Evolutionary conservation across 2,797 vertebrate genomes (phyloP), one percentile per base, ranked within the genome.

Genomic region (Crocidura indochinensis): DNA sequence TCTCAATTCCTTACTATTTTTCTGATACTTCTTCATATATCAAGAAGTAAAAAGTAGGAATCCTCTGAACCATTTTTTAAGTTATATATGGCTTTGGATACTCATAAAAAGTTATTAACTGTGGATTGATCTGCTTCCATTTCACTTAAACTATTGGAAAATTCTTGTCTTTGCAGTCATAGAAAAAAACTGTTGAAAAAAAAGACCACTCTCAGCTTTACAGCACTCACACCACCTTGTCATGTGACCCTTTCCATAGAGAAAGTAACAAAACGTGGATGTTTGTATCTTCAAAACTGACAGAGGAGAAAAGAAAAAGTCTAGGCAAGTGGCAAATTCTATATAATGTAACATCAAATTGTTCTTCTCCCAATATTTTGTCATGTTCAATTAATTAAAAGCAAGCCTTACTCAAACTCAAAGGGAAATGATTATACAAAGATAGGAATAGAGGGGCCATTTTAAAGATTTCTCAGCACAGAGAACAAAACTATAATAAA

Each of bases 91-190:
- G 14, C 9, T 51, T 91, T 76, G 9, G 26, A 7, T 24, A 9
- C 56, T 89, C 19, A 82, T 29, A 0, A 51, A 78, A 29, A 93
- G 44, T 80, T 51, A 87, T 0, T 60, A 24, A 29, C 22, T 75
- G 27, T 1, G 29, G 1, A 49, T 74, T 7, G 12, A 84, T 49
- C 26, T 65, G 14, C 49, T 93, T 93, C 76, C 76, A 47, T 44
- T 11, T 38, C 56, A 80, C 19, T 83, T 15, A 78, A 8, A 7
- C 69, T 46, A 14, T 84, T 86, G 24, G 20, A 89, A 44, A 83
- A 65, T 79, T 86, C 27, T 71, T 90, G 90, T 88, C 64, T 65
- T 85, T 65, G n/a, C 1, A 44, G 9, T 27, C 74, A 86, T 84
- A 76, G 85, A 83, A 29, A 19, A 71, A 69, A 12, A 29, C 62